Base-by-base conservation (phyloP, 2,797 vertebrate genomes). In the Sebastes reedi region DNA sequence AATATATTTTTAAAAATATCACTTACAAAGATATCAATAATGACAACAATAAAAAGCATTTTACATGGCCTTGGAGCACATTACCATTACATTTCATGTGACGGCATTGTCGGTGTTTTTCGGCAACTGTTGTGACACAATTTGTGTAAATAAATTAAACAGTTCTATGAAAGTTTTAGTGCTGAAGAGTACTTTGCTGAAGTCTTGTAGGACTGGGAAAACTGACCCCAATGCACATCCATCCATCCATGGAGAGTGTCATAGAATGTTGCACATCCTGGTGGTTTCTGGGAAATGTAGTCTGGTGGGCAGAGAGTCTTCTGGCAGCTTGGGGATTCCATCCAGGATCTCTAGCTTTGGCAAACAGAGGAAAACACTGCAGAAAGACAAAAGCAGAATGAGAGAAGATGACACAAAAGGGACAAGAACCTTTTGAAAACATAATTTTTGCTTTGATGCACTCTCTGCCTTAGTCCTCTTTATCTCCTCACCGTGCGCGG, bases 331-430 rank as follows among this genome's bases (percentile, higher is more conserved):
- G 34, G 96, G 95, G 87, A 98, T 95, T 36, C 97, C 98, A 89
- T 99, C 98, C 92, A 99, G 94, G 70, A 93, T 90, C 94, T 97
- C 95, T 75, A 99, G 95, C 84, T 98, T 98, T 98, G 98, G 98
- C 97, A 99, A 96, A 94, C 91, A 97, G 91, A 94, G 96, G 92
- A 99, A 99, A 24, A 99, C 97, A 32, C 99, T 99, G 92, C 34
- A 72, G 3, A 50, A 20, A 67, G 25, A 68, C 8, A 10, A 6
- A n/a, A 72, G 90, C 67, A 85, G 42, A 55, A 34, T 1, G 9
- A 74, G 25, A 68, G 24, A 66, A 8, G 8, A 20, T 11, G 2
- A 34, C 4, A 25, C 4, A 46, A 13, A 52, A 16, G 5, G 1
- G 6, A 54, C 50, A 54, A 29, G 4, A 14, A 67, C 10, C 2